Evolutionary conservation across 2,888 invertebrate species (phyloP), one percentile per base, ranked within the genome.

Genomic region (Crocallis elinguaria): DNA sequence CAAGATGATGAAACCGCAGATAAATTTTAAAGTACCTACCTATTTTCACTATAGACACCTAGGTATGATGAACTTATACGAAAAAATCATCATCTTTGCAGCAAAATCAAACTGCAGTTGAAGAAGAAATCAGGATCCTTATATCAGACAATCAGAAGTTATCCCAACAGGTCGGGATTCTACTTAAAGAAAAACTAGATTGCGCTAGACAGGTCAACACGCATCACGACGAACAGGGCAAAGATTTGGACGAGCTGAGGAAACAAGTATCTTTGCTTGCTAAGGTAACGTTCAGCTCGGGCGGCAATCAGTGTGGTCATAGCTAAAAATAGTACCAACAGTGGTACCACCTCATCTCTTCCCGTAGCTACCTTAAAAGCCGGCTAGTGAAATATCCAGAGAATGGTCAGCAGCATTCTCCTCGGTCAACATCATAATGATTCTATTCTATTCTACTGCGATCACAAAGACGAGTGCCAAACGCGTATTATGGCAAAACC

Each of bases 61-160:
- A n/a, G n/a, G n/a, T n/a, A n/a, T n/a, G n/a, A n/a, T n/a, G 3
- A 8, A 23, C 6, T 23, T 2, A 23, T 23, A 8, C 1, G n/a
- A 25, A 9, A n/a, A 8, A 25, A 25, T 1, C 9, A 9, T n/a
- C n/a, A n/a, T 9, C 25, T 52, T 67, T 61, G 11, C 65, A 91
- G 91, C 79, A 88, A 77, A 91, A 89, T 54, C 90, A 90, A 69
- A 63, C 75, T 1, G 68, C 75, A 13, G 84, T 91, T 9, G 90
- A 87, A 64, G 81, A 84, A 46, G 91, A 91, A 67, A 86, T 91
- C 46, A 76, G 77, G 49, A 69, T 79, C 0, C 60, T 91, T n/a
- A 89, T 91, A 44, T 65, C 79, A 1, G 91, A 91, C 60, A 91
- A 91, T 58, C 87, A 88, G 53, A 85, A 83, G 33, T 65, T 91